Conservation (phyloP, 1,140 invertebrate species). For the Drosophila subpulchrella region DNA sequence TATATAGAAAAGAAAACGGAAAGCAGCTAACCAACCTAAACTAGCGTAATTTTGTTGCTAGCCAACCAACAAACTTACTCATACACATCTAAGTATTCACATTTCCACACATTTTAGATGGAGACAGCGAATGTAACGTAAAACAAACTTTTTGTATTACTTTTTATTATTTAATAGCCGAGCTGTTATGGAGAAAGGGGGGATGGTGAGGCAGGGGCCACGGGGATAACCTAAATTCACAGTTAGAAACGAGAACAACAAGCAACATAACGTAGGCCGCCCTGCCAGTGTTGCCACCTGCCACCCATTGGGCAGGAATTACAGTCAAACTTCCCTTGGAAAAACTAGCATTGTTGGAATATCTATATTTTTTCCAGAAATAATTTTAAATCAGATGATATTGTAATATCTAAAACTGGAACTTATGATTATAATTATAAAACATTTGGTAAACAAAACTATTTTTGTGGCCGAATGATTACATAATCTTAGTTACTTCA, state of each 20-base stretch:
- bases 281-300: slow-evolving; percentile 47
- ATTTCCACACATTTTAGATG: slow-evolving; percentile 30
- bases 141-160: slow-evolving; percentile 56
- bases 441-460: too few species aligned
- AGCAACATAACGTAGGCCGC: slow-evolving; percentile 32
- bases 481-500: not conserved
- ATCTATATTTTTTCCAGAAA: not conserved
- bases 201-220: not conserved
- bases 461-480: not conserved
- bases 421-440: too few species aligned
- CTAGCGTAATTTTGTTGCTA: slow-evolving; percentile 58
- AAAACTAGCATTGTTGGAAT: not conserved
- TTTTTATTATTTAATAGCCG: slow-evolving; percentile 60
- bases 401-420: too few species aligned
- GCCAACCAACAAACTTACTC: slow-evolving; percentile 40
- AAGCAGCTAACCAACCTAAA: slow-evolving; percentile 16
- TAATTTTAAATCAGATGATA: not conserved
- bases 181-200: slow-evolving; percentile 8
- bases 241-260: slow-evolving; percentile 43
- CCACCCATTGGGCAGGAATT: slow-evolving; percentile 18
- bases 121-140: slow-evolving; percentile 40
- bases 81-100: slow-evolving; percentile 9
- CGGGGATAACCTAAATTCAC: slow-evolving; percentile 66
- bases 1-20: slow-evolving; percentile 33
- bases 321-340: slow-evolving; percentile 9